Evolutionary conservation across 2,797 vertebrate genomes (phyloP).

Genomic region (Molothrus ater): DNA sequence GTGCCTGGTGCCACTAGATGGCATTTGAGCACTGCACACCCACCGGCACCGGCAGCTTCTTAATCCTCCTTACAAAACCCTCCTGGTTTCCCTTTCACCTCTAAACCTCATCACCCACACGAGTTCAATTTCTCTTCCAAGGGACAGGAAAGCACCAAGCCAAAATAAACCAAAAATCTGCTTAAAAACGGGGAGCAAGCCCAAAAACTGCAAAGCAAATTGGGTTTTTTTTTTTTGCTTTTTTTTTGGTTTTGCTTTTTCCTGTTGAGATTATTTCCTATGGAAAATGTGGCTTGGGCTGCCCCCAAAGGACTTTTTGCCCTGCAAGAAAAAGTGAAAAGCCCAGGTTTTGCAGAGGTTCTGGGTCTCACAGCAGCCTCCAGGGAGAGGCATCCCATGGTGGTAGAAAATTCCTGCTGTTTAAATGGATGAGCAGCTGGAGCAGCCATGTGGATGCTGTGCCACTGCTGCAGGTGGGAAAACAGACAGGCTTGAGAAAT

Average conservation of each 20-base stretch:
- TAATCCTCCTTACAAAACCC: background rate
- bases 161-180: background rate
- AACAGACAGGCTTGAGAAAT: background rate
- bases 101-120: background rate
- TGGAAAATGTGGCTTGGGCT: background rate
- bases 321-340: background rate
- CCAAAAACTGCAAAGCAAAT: background rate
- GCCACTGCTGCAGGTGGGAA: background rate
- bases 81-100: background rate
- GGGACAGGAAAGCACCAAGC: background rate
- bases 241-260: background rate
- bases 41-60: background rate
- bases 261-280: background rate
- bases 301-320: background rate
- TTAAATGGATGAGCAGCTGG: background rate
- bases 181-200: background rate
- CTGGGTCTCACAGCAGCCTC: background rate
- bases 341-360: background rate
- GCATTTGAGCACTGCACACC: slow-evolving; percentile 9
- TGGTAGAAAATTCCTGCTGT: background rate
- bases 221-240: too few relatives aligned
- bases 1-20: slow-evolving; percentile 43
- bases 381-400: background rate
- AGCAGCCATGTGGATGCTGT: background rate
- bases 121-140: background rate